phyloP scores from a whole-genome alignment of 2,797 vertebrate species.

The Telmatherina bonti region DNA sequence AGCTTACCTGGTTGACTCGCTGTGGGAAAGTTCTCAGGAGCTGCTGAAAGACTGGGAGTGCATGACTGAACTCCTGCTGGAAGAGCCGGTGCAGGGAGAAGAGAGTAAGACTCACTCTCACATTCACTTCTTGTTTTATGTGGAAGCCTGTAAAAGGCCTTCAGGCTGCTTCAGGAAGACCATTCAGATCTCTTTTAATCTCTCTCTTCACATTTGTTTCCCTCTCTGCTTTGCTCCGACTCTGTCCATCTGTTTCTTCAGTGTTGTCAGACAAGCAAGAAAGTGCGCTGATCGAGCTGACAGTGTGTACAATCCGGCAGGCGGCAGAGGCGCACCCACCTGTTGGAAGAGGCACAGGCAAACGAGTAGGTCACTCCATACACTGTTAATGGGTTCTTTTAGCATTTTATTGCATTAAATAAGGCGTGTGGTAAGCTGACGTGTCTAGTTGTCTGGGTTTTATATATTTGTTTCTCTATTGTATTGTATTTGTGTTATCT shows the following conservation, averaged over 20 bases:
- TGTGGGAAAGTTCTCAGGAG: conserved; percentile 99
- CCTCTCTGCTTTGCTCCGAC: neutral
- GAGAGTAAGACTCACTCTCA: conserved; percentile 85
- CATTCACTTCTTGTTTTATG: conserved; percentile 6
- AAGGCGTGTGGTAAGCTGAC: neutral
- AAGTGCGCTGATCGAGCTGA: conserved; percentile 96
- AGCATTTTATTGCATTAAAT: neutral
- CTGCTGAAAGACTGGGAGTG: conserved; percentile 99
- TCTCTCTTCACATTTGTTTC: neutral
- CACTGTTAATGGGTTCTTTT: neutral
- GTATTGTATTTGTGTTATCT: neutral
- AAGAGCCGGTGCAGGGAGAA: conserved; percentile 97
- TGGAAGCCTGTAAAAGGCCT: conserved; percentile 1
- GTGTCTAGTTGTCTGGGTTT: neutral
- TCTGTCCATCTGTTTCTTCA: conserved; percentile 54
- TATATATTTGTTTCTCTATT: neutral
- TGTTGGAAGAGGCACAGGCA: conserved; percentile 97
- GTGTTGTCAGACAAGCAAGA: conserved; percentile 97
- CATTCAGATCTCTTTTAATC: neutral
- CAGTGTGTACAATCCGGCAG: conserved; percentile 97
- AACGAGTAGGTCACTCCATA: conserved; percentile 85
- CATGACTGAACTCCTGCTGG: conserved; percentile 96
- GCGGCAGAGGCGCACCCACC: conserved; percentile 98
- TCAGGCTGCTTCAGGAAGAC: neutral
- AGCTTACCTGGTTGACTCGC: conserved; percentile 97